A percentile compares a stretch with the other conserved stretches of the same genome.
Conservation (phyloP, 2,113 vertebrate genomes). For the Cavia aperea region DNA sequence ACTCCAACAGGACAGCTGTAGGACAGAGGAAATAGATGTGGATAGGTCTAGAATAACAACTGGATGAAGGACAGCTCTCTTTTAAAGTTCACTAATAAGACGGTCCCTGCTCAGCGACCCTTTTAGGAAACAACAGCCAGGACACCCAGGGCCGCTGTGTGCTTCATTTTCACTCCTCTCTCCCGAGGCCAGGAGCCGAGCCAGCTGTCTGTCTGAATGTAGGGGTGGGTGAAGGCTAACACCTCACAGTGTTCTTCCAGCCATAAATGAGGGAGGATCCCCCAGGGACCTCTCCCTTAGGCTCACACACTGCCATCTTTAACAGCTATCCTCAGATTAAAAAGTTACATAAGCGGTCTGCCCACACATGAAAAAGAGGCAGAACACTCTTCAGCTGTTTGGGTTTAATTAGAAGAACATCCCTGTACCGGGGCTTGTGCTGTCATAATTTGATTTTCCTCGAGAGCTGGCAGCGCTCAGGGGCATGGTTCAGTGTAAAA, state of each 20-base stretch:
- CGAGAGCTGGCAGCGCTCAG: neutral
- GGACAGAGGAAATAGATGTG: no score
- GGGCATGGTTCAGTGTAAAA: neutral
- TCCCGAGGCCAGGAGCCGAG: neutral
- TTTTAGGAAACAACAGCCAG: neutral
- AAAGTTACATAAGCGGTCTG: neutral
- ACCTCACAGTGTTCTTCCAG: neutral
- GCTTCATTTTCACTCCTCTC: neutral
- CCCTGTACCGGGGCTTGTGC: neutral
- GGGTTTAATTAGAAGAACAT: neutral
- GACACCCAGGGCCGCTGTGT: neutral
- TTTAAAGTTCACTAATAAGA: neutral
- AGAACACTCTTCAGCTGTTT: no score
- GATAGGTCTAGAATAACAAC: neutral
- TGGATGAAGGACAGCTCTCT: neutral
- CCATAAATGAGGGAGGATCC: neutral
- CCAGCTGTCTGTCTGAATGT: neutral
- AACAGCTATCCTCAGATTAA: neutral
- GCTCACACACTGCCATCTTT: neutral
- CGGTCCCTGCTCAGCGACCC: no score
- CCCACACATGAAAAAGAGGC: neutral
- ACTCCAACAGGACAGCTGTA: no score
- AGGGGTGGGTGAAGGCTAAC: neutral
- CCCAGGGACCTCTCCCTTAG: neutral
- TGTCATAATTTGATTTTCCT: neutral